These are phyloP conservation scores for Rhagonycha lutea DNA, from an alignment of 2,888 invertebrate genomes.

Conservation along the genomic window DNA sequence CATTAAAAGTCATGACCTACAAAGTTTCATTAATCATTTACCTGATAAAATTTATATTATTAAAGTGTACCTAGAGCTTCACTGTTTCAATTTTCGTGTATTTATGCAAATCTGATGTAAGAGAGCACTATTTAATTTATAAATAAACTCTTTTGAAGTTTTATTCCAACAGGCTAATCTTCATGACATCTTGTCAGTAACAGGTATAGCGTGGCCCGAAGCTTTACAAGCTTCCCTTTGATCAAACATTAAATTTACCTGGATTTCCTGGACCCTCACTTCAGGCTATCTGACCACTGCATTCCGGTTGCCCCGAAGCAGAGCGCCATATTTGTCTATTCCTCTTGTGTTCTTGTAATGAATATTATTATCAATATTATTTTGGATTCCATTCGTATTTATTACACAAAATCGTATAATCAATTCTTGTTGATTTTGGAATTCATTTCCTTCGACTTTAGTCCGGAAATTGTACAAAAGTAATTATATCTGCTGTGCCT, in stretches of 20 bases:
- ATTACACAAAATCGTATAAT: not conserved
- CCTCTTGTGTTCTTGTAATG: conserved; percentile 12
- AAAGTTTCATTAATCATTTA: not conserved
- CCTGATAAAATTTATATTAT: not conserved
- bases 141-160: conserved; percentile 13
- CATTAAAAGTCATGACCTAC: not conserved
- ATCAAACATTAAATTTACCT: conserved; percentile 36
- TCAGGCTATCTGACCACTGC: conserved; percentile 26
- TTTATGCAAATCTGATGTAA: not conserved
- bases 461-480: not conserved
- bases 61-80: not conserved
- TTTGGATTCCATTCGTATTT: not conserved
- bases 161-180: conserved; percentile 20
- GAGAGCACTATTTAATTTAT: conserved; percentile 2
- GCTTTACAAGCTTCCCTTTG: conserved; percentile 29
- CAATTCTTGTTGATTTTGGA: not conserved
- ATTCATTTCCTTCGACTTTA: not conserved
- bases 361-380: conserved; percentile 9
- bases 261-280: conserved; percentile 29
- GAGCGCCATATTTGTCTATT: conserved; percentile 18
- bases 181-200: conserved; percentile 27
- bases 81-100: not conserved
- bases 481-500: not conserved
- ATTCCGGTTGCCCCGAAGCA: conserved; percentile 17
- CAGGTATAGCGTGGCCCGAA: conserved; percentile 21